phyloP scores from a whole-genome alignment of 2,888 invertebrate species.

The Schrankia costaestrigalis region DNA sequence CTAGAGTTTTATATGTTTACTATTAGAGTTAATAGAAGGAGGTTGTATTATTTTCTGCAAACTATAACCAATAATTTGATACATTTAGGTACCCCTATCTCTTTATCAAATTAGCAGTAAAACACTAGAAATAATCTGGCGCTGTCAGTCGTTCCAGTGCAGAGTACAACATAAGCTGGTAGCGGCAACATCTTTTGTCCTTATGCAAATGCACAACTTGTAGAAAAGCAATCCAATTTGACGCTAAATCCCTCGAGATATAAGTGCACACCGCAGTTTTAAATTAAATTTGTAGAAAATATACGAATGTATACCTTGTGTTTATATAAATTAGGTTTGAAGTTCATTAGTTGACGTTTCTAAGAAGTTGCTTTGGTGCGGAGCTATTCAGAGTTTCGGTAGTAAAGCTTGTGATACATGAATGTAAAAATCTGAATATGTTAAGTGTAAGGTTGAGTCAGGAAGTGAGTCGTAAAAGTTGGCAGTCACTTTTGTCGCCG shows the following conservation, averaged over 20 bases:
- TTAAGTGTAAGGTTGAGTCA: constrained; percentile 3
- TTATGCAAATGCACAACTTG: constrained; percentile 70
- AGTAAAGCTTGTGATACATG: constrained; percentile 30
- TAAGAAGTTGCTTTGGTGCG: constrained; percentile 38
- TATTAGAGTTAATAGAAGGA: no score
- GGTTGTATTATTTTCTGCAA: no score
- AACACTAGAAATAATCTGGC: constrained; percentile 7
- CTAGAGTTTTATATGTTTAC: no score
- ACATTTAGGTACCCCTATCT: no score
- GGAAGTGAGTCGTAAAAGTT: constrained; percentile 18
- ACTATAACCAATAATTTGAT: no score
- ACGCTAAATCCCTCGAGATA: constrained; percentile 61
- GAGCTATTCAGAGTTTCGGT: constrained; percentile 31
- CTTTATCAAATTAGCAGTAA: no score
- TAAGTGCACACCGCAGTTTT: constrained; percentile 60
- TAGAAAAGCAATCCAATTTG: constrained; percentile 71
- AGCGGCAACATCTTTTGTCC: constrained; percentile 45
- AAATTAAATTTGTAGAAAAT: constrained; percentile 55
- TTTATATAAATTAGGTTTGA: constrained; percentile 21
- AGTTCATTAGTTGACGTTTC: constrained; percentile 18
- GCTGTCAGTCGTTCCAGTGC: constrained; percentile 12
- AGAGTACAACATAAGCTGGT: constrained; percentile 12
- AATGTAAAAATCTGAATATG: constrained; percentile 27
- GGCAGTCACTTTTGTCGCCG: no score
- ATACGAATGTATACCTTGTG: constrained; percentile 37